A percentile compares a stretch with the other conserved stretches of the same genome.
Evolutionary conservation across 2,113 vertebrate genomes (phyloP).

Genomic region (Aviceda subcristata): DNA sequence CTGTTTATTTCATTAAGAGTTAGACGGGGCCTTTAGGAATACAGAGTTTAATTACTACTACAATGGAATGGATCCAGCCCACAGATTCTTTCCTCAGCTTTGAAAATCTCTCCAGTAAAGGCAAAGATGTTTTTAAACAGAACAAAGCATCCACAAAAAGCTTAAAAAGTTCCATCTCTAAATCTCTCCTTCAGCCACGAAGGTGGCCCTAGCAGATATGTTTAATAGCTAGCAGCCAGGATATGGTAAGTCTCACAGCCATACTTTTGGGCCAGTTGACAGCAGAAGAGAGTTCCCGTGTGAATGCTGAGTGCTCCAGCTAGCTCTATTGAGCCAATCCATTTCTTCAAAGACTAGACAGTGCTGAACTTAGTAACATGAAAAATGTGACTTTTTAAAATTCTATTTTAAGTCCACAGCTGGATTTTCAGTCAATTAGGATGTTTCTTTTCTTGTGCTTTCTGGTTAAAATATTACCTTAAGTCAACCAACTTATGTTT

Average conservation of each 20-base stretch:
- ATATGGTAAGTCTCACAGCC: conserved; percentile 42
- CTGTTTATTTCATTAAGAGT: neutral
- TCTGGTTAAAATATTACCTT: conserved; percentile 50
- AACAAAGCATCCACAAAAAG: neutral
- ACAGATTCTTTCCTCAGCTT: conserved; percentile 5
- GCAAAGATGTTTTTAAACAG: neutral
- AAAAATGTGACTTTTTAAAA: conserved; percentile 26
- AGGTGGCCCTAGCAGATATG: neutral
- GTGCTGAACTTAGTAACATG: conserved; percentile 64
- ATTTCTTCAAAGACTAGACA: conserved; percentile 61
- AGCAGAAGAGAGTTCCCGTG: conserved; percentile 59
- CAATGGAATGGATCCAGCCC: neutral
- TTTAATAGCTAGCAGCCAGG: conserved; percentile 4
- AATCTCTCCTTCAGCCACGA: neutral
- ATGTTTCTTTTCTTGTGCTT: conserved; percentile 14
- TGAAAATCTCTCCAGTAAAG: neutral
- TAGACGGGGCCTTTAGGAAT: neutral
- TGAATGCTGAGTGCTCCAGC: conserved; percentile 53
- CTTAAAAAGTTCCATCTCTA: neutral
- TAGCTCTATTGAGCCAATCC: neutral
- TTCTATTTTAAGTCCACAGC: conserved; percentile 56
- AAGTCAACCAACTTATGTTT: conserved; percentile 1
- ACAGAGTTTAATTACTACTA: neutral
- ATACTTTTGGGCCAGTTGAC: conserved; percentile 29
- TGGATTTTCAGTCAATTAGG: conserved; percentile 32